Evolutionary conservation across 1,140 invertebrate genomes (phyloP).

Genomic region (Drosophila sp.): DNA sequence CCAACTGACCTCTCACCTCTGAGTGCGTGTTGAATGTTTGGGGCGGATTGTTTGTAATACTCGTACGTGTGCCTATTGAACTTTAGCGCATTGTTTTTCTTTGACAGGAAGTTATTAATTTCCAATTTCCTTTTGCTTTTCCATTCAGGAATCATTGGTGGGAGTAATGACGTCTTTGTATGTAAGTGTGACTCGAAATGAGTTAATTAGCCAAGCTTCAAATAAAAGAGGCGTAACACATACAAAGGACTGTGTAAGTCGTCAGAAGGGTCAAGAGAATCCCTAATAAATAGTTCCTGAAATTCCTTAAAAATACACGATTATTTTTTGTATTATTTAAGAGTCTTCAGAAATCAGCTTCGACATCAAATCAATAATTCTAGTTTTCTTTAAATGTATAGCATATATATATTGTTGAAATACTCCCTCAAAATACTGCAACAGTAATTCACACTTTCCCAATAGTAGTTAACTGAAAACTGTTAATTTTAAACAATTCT

Average conservation of each 20-base stretch:
- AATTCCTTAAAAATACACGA: too few species aligned
- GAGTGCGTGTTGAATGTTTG: constrained; percentile 58
- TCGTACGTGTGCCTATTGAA: constrained; percentile 64
- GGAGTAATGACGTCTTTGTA: constrained; percentile 30
- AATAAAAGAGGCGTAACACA: constrained; percentile 17
- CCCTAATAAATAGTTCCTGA: too few species aligned
- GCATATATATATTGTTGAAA: too few species aligned
- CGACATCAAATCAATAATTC: too few species aligned
- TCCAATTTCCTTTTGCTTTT: constrained; percentile 60
- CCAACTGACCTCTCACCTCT: constrained; percentile 27
- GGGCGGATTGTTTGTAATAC: constrained; percentile 36
- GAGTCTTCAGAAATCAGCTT: too few species aligned
- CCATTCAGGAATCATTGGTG: constrained; percentile 24
- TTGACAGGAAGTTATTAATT: constrained; percentile 72
- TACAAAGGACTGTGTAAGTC: not conserved
- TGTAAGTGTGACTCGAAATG: constrained; percentile 16
- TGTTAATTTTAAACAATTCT: not conserved
- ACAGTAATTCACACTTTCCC: not conserved
- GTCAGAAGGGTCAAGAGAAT: not conserved
- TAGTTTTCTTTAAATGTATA: too few species aligned
- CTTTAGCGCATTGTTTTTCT: constrained; percentile 63
- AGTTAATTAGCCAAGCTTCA: constrained; percentile 48
- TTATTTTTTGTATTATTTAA: too few species aligned
- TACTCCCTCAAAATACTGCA: not conserved
- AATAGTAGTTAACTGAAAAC: not conserved